A percentile compares a stretch with the other conserved stretches of the same genome.
Evolutionary conservation across 2,888 invertebrate genomes (phyloP).

Genomic region (Chouioia cunea): DNA sequence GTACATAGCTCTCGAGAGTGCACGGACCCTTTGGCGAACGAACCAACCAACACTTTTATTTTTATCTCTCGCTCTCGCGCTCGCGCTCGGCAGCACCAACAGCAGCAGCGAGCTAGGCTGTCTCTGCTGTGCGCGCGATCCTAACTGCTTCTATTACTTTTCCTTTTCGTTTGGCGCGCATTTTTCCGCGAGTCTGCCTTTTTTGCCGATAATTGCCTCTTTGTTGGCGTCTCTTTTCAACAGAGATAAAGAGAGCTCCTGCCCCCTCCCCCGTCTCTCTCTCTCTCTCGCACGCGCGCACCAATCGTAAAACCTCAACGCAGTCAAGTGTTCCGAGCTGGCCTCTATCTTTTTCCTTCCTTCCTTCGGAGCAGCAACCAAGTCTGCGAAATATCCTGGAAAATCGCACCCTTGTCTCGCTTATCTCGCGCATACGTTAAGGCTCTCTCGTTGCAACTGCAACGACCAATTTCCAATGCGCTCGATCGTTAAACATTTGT

Average conservation of each 20-base stretch:
- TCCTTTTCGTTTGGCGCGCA: slow-evolving; percentile 19
- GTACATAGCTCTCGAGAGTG: slow-evolving; percentile 19
- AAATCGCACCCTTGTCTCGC: slow-evolving; percentile 43
- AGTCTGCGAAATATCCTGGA: slow-evolving; percentile 40
- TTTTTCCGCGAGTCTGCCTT: slow-evolving; percentile 21
- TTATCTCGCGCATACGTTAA: slow-evolving; percentile 42
- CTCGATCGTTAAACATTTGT: slow-evolving; percentile 23
- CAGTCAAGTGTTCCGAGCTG: too few species aligned
- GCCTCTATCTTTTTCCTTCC: slow-evolving; percentile 2
- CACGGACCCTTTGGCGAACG: slow-evolving; percentile 20
- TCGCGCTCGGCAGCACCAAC: too few species aligned
- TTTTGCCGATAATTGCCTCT: slow-evolving; percentile 46
- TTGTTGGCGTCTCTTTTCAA: slow-evolving; percentile 39
- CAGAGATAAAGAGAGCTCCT: slow-evolving; percentile 2
- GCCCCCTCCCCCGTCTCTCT: slow-evolving; percentile 13
- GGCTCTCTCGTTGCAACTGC: slow-evolving; percentile 8
- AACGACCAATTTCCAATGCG: slow-evolving; percentile 18
- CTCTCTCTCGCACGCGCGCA: not conserved
- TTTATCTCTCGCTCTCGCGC: slow-evolving; percentile 18
- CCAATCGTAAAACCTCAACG: too few species aligned
- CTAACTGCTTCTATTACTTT: slow-evolving; percentile 41
- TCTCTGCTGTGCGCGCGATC: slow-evolving; percentile 6
- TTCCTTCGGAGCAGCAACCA: not conserved
- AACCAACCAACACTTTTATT: slow-evolving; percentile 20
- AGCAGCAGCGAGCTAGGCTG: not conserved